Percentiles rank a stretch among this genome's conserved stretches.
phyloP scores from a whole-genome alignment of 2,888 invertebrate species.

The Neuroscelio doddi region DNA sequence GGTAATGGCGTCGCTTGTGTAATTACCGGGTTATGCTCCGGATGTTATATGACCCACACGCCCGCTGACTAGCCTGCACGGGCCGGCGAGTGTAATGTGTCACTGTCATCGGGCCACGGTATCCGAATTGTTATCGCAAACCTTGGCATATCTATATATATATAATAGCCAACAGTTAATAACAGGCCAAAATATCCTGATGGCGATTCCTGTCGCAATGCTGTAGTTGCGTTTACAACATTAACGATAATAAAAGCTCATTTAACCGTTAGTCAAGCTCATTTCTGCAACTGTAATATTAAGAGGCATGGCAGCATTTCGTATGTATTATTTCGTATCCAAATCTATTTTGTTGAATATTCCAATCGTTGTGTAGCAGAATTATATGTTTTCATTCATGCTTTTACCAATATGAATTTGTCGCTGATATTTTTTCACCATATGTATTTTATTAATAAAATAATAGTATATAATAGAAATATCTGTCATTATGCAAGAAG shows the following conservation, averaged over 20 bases:
- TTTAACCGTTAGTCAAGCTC: neutral
- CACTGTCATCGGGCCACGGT: conserved; percentile 66
- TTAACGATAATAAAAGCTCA: conserved; percentile 1
- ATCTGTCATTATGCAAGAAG: too few relatives aligned
- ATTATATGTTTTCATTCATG: too few relatives aligned
- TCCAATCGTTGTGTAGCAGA: too few relatives aligned
- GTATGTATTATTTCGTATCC: too few relatives aligned
- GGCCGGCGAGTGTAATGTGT: conserved; percentile 63
- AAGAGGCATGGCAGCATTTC: too few relatives aligned
- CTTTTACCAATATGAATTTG: too few relatives aligned
- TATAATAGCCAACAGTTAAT: conserved; percentile 50
- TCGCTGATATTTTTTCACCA: too few relatives aligned
- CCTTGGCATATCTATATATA: conserved; percentile 23
- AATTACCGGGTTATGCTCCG: conserved; percentile 66
- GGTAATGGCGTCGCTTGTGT: conserved; percentile 61
- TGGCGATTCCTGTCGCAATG: conserved; percentile 27
- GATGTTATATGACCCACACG: conserved; percentile 57
- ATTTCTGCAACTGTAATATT: conserved; percentile 3
- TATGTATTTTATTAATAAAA: too few relatives aligned
- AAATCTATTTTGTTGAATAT: too few relatives aligned
- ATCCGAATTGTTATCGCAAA: conserved; percentile 64
- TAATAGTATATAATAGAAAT: too few relatives aligned
- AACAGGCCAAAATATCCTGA: conserved; percentile 50
- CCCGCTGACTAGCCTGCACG: conserved; percentile 49
- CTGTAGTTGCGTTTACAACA: conserved; percentile 16